These are phyloP conservation scores for Chymomyza costata DNA, from an alignment of 1,140 invertebrate genomes.

Conservation along the genomic window DNA sequence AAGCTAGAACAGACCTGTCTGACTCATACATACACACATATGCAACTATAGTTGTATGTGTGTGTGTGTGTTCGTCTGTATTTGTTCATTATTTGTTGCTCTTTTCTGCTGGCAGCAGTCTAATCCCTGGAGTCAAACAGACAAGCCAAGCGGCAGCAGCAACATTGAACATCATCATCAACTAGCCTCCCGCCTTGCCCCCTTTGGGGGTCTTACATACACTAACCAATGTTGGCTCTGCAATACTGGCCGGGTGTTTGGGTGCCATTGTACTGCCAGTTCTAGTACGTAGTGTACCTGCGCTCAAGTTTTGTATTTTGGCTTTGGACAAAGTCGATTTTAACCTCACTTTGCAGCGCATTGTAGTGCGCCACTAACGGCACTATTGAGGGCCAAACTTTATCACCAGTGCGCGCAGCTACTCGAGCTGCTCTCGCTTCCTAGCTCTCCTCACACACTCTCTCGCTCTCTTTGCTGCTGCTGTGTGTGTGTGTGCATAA, in stretches of 20 bases:
- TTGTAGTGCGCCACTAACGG: slow-evolving; percentile 51
- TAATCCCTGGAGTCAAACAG: slow-evolving; percentile 54
- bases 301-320: slow-evolving; percentile 46
- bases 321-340: slow-evolving; percentile 42
- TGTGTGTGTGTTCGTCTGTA: slow-evolving; percentile 26
- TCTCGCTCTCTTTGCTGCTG: slow-evolving; percentile 13
- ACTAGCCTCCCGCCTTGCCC: slow-evolving; percentile 14
- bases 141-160: slow-evolving; percentile 54
- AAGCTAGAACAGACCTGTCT: slow-evolving; percentile 18
- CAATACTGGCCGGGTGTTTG: slow-evolving; percentile 46
- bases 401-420: slow-evolving; percentile 58
- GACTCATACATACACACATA: slow-evolving; percentile 7
- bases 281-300: too few relatives aligned
- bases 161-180: slow-evolving; percentile 70
- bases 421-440: slow-evolving; percentile 2
- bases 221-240: slow-evolving; percentile 3
- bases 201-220: not conserved
- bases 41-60: slow-evolving; percentile 13
- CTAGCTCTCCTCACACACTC: slow-evolving; percentile 8
- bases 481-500: slow-evolving; percentile 25
- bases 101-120: slow-evolving; percentile 46
- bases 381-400: slow-evolving; percentile 66
- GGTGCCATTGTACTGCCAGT: slow-evolving; percentile 48
- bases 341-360: slow-evolving; percentile 50
- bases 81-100: slow-evolving; percentile 70